Conservation (phyloP, 2,797 vertebrate genomes). For the Prionace glauca region DNA sequence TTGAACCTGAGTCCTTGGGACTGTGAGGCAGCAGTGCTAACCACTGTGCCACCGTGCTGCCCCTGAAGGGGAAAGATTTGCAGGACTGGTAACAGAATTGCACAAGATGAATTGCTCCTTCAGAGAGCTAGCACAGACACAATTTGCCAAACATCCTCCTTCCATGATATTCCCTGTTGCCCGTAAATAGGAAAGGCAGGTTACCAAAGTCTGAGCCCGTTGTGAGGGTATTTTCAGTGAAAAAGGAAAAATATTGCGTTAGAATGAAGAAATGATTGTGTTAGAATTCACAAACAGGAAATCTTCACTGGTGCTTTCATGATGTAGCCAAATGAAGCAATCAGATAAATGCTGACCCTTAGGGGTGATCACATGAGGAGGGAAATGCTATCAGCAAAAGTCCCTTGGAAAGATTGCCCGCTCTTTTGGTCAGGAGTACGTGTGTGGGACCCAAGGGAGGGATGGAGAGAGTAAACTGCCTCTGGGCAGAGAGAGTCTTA, state of each 20-base stretch:
- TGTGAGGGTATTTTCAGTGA: neutral
- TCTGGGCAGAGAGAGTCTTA: neutral
- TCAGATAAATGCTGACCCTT: neutral
- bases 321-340: neutral
- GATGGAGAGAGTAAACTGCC: neutral
- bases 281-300: neutral
- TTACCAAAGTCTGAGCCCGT: neutral
- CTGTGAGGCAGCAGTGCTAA: too few species aligned
- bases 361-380: neutral
- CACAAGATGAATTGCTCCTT: neutral
- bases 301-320: neutral
- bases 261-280: neutral
- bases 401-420: neutral
- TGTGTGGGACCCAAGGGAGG: neutral
- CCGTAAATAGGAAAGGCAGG: too few species aligned
- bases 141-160: neutral
- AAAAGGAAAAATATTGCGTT: neutral
- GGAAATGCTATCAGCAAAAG: neutral
- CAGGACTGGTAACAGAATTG: too few species aligned
- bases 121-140: neutral
- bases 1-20: too few species aligned
- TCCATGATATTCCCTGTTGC: too few species aligned
- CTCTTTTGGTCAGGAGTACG: neutral
- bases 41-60: too few species aligned
- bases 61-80: too few species aligned